Percentiles rank a stretch among this genome's conserved stretches.
Conservation (phyloP, 2,113 vertebrate species). For the Ictidomys tridecemlineatus region DNA sequence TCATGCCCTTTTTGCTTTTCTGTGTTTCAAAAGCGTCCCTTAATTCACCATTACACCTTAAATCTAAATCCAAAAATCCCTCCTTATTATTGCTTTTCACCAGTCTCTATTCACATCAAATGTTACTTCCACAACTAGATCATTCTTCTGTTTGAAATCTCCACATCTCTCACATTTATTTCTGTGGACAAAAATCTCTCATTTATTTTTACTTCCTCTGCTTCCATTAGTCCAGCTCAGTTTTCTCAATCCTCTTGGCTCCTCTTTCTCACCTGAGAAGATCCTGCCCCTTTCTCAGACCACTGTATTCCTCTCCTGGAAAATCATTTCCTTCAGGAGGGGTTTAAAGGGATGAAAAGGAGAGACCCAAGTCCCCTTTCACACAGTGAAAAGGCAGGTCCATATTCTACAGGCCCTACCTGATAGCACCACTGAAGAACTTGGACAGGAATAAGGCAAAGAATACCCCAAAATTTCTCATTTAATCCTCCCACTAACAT, state of each 20-base stretch:
- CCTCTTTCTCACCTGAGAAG: not conserved
- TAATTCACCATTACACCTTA: not conserved
- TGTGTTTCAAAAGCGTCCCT: not conserved
- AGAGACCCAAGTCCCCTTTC: too few species aligned
- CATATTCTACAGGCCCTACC: too few species aligned
- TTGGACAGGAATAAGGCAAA: not conserved
- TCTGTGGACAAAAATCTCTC: not conserved
- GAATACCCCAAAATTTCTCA: not conserved
- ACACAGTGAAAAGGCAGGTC: too few species aligned
- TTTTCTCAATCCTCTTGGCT: slow-evolving; percentile 37
- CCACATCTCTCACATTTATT: not conserved
- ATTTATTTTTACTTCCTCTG: slow-evolving; percentile 3
- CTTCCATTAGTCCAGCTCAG: not conserved
- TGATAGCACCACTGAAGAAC: too few species aligned
- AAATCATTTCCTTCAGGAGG: not conserved
- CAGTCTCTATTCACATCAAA: not conserved
- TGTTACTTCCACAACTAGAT: not conserved
- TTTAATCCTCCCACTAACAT: not conserved
- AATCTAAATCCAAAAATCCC: slow-evolving; percentile 35
- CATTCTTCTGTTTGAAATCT: slow-evolving; percentile 44
- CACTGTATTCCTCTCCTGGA: not conserved
- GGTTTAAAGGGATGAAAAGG: not conserved
- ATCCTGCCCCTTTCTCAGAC: not conserved
- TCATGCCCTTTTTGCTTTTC: not conserved
- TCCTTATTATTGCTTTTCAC: slow-evolving; percentile 21